A percentile compares a stretch with the other conserved stretches of the same genome.
phyloP scores from a whole-genome alignment of 2,888 invertebrate genomes.

The Caenorhabditis plicata region DNA sequence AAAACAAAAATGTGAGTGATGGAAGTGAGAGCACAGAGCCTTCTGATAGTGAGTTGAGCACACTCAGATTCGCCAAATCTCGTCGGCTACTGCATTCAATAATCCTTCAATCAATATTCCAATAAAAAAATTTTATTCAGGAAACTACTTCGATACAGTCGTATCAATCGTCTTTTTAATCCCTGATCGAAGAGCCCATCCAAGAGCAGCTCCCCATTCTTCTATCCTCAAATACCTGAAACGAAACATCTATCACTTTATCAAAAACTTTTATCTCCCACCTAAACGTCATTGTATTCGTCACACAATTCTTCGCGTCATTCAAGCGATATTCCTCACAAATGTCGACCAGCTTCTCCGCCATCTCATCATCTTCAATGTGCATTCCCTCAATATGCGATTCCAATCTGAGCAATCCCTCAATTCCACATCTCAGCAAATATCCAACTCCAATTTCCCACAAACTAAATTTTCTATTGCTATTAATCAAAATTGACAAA shows the following conservation, averaged over 20 bases:
- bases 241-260: no score
- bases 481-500: background rate
- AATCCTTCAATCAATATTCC: slow-evolving; percentile 17
- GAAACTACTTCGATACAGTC: slow-evolving; percentile 22
- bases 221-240: slow-evolving; percentile 30
- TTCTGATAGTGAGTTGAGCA: slow-evolving; percentile 8
- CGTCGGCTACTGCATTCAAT: slow-evolving; percentile 19
- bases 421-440: slow-evolving; percentile 28
- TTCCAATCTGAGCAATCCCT: slow-evolving; percentile 34
- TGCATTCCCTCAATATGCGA: slow-evolving; percentile 31
- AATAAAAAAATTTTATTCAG: background rate
- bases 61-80: slow-evolving; percentile 20
- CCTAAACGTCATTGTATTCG: slow-evolving; percentile 39
- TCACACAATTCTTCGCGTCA: slow-evolving; percentile 33
- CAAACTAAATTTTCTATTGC: slow-evolving; percentile 12
- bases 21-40: slow-evolving; percentile 25
- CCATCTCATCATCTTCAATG: slow-evolving; percentile 40
- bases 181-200: slow-evolving; percentile 38
- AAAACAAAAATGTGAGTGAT: slow-evolving; percentile 32
- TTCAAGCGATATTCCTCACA: slow-evolving; percentile 25
- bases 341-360: slow-evolving; percentile 31
- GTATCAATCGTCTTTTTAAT: slow-evolving; percentile 33
- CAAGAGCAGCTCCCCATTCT: slow-evolving; percentile 39
- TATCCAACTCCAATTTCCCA: slow-evolving; percentile 45
- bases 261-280: no score